These are phyloP conservation scores for Sphecodes monilicornis DNA, from an alignment of 2,888 invertebrate genomes.

Conservation along the genomic window DNA sequence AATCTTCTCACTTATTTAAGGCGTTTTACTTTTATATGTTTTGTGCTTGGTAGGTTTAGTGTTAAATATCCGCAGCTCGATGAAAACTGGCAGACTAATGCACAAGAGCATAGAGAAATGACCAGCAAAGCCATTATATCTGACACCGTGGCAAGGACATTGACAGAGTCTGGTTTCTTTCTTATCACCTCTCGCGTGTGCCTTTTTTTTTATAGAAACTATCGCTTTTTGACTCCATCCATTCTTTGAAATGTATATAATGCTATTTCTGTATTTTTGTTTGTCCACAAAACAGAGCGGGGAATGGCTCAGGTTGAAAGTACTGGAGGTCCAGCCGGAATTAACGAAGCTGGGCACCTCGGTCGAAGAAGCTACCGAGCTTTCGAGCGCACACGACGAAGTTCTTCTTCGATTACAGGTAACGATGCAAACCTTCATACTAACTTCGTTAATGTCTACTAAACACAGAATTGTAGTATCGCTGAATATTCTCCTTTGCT, in stretches of 20 bases:
- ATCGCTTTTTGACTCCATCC: not conserved
- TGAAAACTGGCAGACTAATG: too few relatives aligned
- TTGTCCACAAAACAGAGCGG: slow-evolving; percentile 88
- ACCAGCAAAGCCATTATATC: too few relatives aligned
- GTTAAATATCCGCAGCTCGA: too few relatives aligned
- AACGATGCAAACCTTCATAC: slow-evolving; percentile 59
- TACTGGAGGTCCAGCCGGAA: slow-evolving; percentile 94
- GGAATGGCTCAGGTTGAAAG: slow-evolving; percentile 93
- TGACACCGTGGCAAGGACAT: too few relatives aligned
- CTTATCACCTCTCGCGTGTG: not conserved
- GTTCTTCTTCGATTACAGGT: slow-evolving; percentile 94
- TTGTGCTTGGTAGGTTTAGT: too few relatives aligned
- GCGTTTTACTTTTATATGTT: too few relatives aligned
- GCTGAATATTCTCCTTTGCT: not conserved
- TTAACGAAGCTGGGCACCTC: slow-evolving; percentile 92
- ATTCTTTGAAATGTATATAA: not conserved
- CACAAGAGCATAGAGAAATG: too few relatives aligned
- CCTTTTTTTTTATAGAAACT: not conserved
- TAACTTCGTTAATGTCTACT: not conserved
- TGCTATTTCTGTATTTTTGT: not conserved
- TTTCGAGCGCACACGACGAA: slow-evolving; percentile 93
- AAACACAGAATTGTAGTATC: not conserved
- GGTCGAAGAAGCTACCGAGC: slow-evolving; percentile 90
- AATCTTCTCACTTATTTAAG: too few relatives aligned
- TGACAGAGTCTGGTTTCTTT: too few relatives aligned